phyloP scores from a whole-genome alignment of 2,113 vertebrate species.

The Hucho hucho region DNA sequence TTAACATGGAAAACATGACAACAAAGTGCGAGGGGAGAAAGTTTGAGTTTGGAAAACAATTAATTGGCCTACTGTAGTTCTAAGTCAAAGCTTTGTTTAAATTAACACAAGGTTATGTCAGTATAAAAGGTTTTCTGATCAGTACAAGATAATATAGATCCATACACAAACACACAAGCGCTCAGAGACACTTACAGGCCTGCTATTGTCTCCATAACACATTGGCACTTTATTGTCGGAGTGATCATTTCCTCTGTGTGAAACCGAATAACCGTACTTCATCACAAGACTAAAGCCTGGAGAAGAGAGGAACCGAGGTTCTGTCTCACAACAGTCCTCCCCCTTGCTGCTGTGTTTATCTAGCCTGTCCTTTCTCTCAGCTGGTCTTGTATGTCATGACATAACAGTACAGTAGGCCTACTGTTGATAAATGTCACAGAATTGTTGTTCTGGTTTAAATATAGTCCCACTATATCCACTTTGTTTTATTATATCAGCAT shows the following conservation, averaged over 20 bases:
- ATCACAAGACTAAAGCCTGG: conserved; percentile 52
- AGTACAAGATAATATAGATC: too few species aligned
- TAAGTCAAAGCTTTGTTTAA: too few species aligned
- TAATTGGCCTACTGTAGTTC: too few species aligned
- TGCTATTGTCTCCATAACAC: conserved; percentile 31
- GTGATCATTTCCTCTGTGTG: conserved; percentile 23
- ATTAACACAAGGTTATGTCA: too few species aligned
- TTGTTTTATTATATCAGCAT: neutral
- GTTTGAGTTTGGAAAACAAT: neutral
- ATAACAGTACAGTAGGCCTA: neutral
- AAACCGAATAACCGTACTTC: conserved; percentile 61
- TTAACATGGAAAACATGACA: conserved; percentile 13
- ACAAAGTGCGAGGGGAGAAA: neutral
- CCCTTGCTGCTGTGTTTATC: conserved; percentile 2
- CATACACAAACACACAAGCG: too few species aligned
- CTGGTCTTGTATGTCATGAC: neutral
- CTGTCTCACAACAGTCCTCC: neutral
- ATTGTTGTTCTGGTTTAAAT: neutral
- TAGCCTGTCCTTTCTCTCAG: conserved; percentile 1
- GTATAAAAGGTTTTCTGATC: too few species aligned
- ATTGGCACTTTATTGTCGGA: conserved; percentile 43
- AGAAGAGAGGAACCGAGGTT: neutral
- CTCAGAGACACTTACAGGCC: conserved; percentile 28
- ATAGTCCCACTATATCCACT: neutral
- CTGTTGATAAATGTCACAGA: neutral